A percentile compares a stretch with the other conserved stretches of the same genome.
phyloP scores from a whole-genome alignment of 2,113 vertebrate genomes.

The Muntiacus muntjak region DNA sequence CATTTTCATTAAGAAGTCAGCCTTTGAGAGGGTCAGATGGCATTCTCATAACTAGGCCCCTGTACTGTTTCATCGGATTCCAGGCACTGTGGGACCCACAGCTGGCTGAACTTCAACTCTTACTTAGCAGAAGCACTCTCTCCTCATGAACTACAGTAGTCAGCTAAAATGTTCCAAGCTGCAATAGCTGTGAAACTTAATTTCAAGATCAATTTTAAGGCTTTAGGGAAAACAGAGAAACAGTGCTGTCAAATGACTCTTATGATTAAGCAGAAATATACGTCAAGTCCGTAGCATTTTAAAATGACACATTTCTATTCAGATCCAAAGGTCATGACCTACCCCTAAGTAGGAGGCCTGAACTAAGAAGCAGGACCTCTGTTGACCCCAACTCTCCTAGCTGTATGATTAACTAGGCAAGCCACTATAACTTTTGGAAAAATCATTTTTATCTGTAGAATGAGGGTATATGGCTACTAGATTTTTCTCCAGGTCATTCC shows the following conservation, averaged over 20 bases:
- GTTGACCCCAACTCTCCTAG: background rate
- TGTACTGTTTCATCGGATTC: background rate
- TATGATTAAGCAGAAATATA: background rate
- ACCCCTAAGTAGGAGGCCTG: background rate
- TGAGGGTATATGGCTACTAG: background rate
- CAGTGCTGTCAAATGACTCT: background rate
- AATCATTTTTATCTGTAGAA: background rate
- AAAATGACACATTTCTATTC: conserved; percentile 26
- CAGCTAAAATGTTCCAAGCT: background rate
- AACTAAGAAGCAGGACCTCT: background rate
- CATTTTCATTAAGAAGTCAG: background rate
- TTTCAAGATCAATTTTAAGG: conserved; percentile 15
- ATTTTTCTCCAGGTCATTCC: background rate
- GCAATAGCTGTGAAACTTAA: background rate
- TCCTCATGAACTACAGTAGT: background rate
- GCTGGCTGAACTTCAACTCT: background rate
- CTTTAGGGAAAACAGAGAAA: conserved; percentile 2
- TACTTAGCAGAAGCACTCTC: background rate
- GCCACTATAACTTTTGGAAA: background rate
- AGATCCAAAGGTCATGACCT: background rate
- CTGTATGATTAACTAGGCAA: background rate
- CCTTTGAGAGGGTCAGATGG: background rate
- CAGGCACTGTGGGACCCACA: background rate
- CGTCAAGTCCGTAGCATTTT: background rate
- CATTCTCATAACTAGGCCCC: background rate